Evolutionary conservation across 2,113 vertebrate species (phyloP).

Genomic region (Prunella himalayana): DNA sequence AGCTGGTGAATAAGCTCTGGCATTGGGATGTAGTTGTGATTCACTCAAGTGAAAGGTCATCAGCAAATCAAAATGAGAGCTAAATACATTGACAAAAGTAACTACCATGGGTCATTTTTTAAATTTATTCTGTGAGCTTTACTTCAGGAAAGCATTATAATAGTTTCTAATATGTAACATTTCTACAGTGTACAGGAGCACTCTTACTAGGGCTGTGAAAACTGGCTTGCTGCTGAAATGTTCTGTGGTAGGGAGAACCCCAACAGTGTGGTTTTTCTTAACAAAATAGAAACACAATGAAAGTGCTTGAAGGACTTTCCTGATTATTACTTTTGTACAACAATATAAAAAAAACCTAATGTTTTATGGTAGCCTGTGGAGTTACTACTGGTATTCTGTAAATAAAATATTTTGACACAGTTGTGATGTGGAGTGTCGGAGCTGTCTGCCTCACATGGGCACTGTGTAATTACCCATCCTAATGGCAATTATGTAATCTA

Average conservation of each 20-base stretch:
- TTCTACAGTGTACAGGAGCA: background rate
- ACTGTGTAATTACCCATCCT: slow-evolving; percentile 56
- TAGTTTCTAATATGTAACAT: background rate
- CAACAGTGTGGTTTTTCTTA: background rate
- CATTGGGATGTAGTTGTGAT: slow-evolving; percentile 19
- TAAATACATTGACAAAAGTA: slow-evolving; percentile 43
- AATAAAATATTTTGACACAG: slow-evolving; percentile 59
- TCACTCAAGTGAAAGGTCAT: slow-evolving; percentile 50
- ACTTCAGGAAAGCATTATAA: background rate
- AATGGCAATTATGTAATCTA: slow-evolving; percentile 57
- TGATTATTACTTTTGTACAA: slow-evolving; percentile 12
- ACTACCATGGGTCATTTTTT: background rate
- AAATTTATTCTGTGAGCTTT: background rate
- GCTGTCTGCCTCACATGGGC: slow-evolving; percentile 40
- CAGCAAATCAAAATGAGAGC: slow-evolving; percentile 29
- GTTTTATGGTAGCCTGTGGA: background rate
- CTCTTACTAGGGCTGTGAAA: background rate
- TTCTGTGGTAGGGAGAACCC: background rate
- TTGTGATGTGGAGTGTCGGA: slow-evolving; percentile 8
- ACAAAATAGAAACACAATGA: background rate
- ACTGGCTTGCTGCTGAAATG: background rate
- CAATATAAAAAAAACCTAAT: background rate
- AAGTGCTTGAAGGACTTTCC: background rate
- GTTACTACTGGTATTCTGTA: slow-evolving; percentile 24
- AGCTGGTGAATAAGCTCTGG: slow-evolving; percentile 14